Conservation (phyloP, 1,140 invertebrate genomes). For the Mycetomoellerius zeteki region DNA sequence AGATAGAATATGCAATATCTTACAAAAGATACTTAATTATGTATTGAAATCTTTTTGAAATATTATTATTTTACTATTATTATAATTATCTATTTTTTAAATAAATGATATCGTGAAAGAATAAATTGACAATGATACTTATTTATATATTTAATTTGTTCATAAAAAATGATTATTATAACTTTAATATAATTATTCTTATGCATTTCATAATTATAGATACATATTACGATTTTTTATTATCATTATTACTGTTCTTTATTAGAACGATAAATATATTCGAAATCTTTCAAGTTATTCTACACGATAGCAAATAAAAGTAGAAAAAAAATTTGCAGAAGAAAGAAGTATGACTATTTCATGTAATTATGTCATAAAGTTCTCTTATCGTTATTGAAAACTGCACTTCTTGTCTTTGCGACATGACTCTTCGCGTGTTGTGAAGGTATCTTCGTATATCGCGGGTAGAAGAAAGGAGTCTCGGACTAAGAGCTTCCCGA, state of each 20-base stretch:
- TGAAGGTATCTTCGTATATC: constrained; percentile 61
- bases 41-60: constrained; percentile 9
- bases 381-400: constrained; percentile 16
- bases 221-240: not conserved
- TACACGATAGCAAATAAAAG: not conserved
- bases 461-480: constrained; percentile 81
- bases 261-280: not conserved
- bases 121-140: constrained; percentile 1
- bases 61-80: constrained; percentile 3
- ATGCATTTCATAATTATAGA: not conserved
- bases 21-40: constrained; percentile 16
- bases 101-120: not conserved
- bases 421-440: not conserved
- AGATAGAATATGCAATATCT: not conserved
- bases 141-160: not conserved
- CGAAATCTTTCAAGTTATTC: not conserved
- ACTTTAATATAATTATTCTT: not conserved
- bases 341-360: not conserved
- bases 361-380: not conserved
- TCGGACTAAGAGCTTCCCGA: constrained; percentile 71
- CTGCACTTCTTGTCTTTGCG: not conserved
- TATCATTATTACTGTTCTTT: not conserved
- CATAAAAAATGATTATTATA: not conserved
- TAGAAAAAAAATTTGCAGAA: no score
- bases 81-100: not conserved